Percentiles rank a stretch among this genome's conserved stretches.
Conservation (phyloP, 2,113 vertebrate species). For the Saiga tatarica region DNA sequence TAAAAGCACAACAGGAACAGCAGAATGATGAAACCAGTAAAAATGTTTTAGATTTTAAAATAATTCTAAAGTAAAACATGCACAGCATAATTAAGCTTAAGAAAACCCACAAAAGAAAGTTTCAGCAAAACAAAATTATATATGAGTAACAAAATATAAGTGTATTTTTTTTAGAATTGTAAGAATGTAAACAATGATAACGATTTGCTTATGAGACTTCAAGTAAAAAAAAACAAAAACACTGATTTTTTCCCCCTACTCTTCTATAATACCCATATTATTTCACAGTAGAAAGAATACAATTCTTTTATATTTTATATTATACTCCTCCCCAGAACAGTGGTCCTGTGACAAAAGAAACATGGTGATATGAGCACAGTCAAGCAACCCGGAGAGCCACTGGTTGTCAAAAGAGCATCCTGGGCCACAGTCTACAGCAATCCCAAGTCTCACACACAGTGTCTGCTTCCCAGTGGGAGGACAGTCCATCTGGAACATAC, state of each 20-base stretch:
- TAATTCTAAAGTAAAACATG: background rate
- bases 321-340: background rate
- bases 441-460: background rate
- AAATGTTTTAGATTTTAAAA: background rate
- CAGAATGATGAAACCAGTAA: background rate
- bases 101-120: background rate
- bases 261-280: background rate
- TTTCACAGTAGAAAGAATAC: background rate
- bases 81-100: background rate
- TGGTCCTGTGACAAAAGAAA: background rate
- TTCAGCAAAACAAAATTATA: slow-evolving; percentile 8
- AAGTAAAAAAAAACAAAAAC: background rate
- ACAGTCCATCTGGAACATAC: background rate
- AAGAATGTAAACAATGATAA: background rate
- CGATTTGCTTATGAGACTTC: background rate
- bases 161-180: background rate
- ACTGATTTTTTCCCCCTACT: background rate
- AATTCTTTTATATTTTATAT: background rate
- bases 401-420: background rate
- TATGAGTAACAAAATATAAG: background rate
- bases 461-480: background rate
- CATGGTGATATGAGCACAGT: background rate
- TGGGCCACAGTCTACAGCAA: background rate
- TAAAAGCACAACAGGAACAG: background rate
- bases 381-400: background rate